These are phyloP conservation scores for Ephialtes manifestator DNA, from an alignment of 2,888 invertebrate species.

Conservation along the genomic window DNA sequence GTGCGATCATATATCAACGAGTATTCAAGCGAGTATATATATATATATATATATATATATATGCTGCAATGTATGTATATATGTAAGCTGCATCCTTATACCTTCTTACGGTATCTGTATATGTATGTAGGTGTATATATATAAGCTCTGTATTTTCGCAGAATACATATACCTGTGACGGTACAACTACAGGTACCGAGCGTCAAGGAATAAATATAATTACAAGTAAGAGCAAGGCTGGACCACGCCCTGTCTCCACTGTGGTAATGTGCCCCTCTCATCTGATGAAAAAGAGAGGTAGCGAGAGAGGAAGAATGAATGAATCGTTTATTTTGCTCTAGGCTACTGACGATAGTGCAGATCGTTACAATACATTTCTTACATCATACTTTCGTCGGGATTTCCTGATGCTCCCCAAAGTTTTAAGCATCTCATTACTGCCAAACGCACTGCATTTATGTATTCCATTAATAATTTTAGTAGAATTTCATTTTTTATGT, in stretches of 20 bases:
- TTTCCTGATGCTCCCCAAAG: neutral
- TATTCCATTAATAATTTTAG: no score
- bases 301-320: neutral
- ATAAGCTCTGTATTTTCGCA: conserved; percentile 40
- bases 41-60: no score
- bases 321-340: neutral
- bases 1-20: conserved; percentile 80
- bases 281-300: neutral
- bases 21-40: conserved; percentile 66
- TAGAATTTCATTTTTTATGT: no score
- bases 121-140: neutral
- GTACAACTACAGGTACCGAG: conserved; percentile 20
- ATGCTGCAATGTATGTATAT: conserved; percentile 6
- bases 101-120: conserved; percentile 4
- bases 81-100: conserved; percentile 61
- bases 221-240: conserved; percentile 84
- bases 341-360: neutral
- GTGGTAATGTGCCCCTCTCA: conserved; percentile 46
- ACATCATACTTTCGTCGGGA: neutral
- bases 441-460: no score
- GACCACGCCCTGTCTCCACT: conserved; percentile 85
- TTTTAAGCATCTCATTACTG: no score
- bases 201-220: conserved; percentile 82
- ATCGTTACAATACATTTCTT: neutral
- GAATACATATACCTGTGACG: conserved; percentile 10